Evolutionary conservation across 2,888 invertebrate species (phyloP).

Genomic region (Boloria selene): DNA sequence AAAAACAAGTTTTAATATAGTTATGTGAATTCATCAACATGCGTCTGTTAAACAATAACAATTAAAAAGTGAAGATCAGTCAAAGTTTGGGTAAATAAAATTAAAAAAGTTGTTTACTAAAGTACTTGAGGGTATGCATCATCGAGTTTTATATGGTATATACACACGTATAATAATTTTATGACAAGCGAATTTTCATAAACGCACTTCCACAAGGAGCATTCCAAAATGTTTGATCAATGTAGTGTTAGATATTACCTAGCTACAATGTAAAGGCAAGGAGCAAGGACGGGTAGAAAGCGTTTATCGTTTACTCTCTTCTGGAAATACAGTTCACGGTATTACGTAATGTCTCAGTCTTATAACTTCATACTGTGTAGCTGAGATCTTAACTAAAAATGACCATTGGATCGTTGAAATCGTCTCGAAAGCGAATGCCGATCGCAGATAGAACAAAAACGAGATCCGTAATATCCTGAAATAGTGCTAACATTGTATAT

Average conservation of each 20-base stretch:
- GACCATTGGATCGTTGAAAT: conserved; percentile 30
- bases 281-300: conserved; percentile 81
- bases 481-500: conserved; percentile 63
- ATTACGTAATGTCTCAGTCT: conserved; percentile 80
- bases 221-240: conserved; percentile 56
- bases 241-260: conserved; percentile 69
- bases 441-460: conserved; percentile 31
- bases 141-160: conserved; percentile 37
- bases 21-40: no score
- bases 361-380: conserved; percentile 71
- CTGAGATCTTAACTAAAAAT: conserved; percentile 49
- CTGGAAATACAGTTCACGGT: conserved; percentile 75
- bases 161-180: conserved; percentile 41
- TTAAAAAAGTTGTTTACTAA: conserved; percentile 32
- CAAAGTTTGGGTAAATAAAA: conserved; percentile 41
- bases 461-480: conserved; percentile 49
- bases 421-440: conserved; percentile 23
- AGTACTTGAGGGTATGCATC: conserved; percentile 33
- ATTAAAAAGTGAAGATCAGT: conserved; percentile 37
- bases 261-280: conserved; percentile 80
- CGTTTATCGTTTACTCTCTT: conserved; percentile 75
- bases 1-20: no score
- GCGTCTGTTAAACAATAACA: conserved; percentile 13
- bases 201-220: conserved; percentile 68
- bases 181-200: conserved; percentile 55